Percentiles rank a stretch among this genome's conserved stretches.
Conservation (phyloP, 2,797 vertebrate species). For the Myotis pilosus region DNA sequence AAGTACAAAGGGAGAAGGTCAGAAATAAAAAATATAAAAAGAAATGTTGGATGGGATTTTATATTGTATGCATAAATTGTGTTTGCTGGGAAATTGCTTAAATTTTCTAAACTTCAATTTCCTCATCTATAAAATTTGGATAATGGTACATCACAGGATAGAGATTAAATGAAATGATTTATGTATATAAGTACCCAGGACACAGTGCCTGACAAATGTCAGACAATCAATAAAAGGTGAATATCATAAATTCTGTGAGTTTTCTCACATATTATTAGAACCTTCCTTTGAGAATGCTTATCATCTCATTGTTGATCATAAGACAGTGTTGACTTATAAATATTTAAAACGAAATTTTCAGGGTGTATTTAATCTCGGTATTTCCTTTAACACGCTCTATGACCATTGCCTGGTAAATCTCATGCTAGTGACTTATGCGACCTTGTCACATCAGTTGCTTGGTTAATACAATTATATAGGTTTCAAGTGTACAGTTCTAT, state of each 20-base stretch:
- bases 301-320: slow-evolving; percentile 9
- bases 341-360: slow-evolving; percentile 35
- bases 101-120: neutral
- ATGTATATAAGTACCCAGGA: neutral
- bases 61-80: neutral
- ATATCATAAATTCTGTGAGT: neutral
- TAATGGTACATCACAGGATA: neutral
- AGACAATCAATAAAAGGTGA: neutral
- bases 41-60: neutral
- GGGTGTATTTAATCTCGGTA: neutral
- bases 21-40: neutral
- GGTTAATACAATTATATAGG: neutral
- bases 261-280: neutral
- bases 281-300: neutral
- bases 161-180: slow-evolving; percentile 10
- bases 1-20: neutral
- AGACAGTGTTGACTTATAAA: neutral
- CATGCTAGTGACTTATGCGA: neutral
- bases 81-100: neutral
- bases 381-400: slow-evolving; percentile 17
- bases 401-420: slow-evolving; percentile 4
- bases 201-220: neutral
- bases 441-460: slow-evolving; percentile 16
- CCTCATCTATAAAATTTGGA: neutral
- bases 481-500: neutral